Base-by-base conservation (phyloP, 2,888 invertebrate genomes). In the Dermolepida albohirtum region DNA sequence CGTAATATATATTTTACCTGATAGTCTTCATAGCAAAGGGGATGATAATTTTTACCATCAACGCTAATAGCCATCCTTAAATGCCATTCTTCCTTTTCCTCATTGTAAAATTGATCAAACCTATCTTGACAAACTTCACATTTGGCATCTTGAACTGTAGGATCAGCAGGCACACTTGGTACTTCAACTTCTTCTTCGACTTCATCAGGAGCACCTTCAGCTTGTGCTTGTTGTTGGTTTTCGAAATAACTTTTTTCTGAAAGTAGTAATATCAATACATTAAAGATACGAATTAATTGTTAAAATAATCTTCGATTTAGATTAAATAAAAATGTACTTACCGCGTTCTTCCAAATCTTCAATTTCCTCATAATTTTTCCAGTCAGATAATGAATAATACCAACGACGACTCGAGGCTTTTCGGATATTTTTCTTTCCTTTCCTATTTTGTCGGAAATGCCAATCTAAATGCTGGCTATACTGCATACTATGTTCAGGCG, bases 61-160 rank as follows among this genome's bases (percentile, higher is more conserved):
- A 92, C 89, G 5, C 89, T 86, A 16, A 94, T 86, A 0, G 97
- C 95, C 80, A 95, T 92, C 71, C 92, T 85, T 29, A 98, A 86
- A 80, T 97, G 95, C 99, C 99, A 99, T 80, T 96, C 97, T 82
- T 99, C 99, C 73, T 92, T 90, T 77, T 99, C 98, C 83, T 98
- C 96, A 81, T 97, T 94, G 85, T 94, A 99, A 85, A 95, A 97
- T 82, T 95, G 94, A 74, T 96, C 94, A 85, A 99, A 98, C 72
- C 88, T 87, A 85, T 99, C 98, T 11, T 92, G 91, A 83, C 98
- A 99, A 62, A 97, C 92, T 72, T 92, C 92, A 83, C 98, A 98
- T 49, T 85, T 82, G 59, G 89, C 88, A 76, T 90, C 87, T 7
- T 88, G 88, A 69, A 90, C 89, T 43, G 89, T 87, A 0, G 85